Base-by-base conservation (phyloP, 1,140 invertebrate species). In the Drosophila sp. region DNA sequence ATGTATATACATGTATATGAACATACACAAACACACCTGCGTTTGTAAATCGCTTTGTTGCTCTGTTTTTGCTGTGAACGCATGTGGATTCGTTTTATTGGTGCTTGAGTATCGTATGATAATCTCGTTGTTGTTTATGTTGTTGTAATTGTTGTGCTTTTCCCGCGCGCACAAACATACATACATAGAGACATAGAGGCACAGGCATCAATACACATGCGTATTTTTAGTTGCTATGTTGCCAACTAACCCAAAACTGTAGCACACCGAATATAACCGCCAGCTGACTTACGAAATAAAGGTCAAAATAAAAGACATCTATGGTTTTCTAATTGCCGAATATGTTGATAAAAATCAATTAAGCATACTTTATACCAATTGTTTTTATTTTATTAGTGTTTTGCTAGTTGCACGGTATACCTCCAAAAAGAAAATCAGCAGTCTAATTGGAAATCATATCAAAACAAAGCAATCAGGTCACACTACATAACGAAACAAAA, bases 71-170 rank as follows among this genome's bases (percentile, higher is more conserved):
- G 63, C 18, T 43, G 48, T 29, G 38, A 45, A 56, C 56, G 65
- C 81, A 84, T 90, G 89, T 90, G 89, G 89, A 84, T 90, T 89
- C 78, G 29, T 90, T 89, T 90, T 89, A 90, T 90, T 90, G 89
- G 89, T 84, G 72, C 78, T 78, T 61, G 45, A 74, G 72, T 87
- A 90, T 90, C 89, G 83, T 76, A 82, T 90, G 89, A 89, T 90
- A 78, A 89, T 89, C 80, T 59, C 56, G 57, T 63, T 78, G 7
- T 51, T 70, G 29, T 66, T 59, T 7, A 62, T 78, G 7, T 51
- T 70, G 29, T 66, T 59, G 9, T 69, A 76, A 71, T 74, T 83
- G 64, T 80, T 89, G 74, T 57, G 71, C 67, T 84, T 89, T 89
- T 77, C 79, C 81, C 41, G 50, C 57, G 66, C 54, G 41, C 65